Evolutionary conservation across 2,797 vertebrate species (phyloP).

Genomic region (Pangasius mekongensis): DNA sequence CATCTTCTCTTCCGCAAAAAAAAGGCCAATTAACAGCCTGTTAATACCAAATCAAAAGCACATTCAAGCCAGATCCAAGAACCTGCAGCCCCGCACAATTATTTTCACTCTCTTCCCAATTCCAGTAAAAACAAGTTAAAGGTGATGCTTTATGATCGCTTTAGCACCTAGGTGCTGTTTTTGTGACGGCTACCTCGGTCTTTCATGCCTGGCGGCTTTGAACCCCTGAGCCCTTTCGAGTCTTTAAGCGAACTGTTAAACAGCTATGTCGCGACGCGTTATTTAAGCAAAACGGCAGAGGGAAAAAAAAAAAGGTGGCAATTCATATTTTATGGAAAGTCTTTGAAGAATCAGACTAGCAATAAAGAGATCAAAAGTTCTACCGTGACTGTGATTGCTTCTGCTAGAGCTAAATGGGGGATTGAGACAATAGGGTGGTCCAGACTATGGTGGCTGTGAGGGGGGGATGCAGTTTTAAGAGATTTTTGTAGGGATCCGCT

Average conservation of each 20-base stretch:
- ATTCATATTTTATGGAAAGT: constrained; percentile 70
- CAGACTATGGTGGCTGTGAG: constrained; percentile 53
- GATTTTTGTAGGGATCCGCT: constrained; percentile 49
- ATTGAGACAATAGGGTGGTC: constrained; percentile 67
- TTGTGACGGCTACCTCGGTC: constrained; percentile 53
- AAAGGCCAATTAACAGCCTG: constrained; percentile 77
- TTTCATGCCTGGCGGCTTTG: constrained; percentile 63
- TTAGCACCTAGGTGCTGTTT: constrained; percentile 70
- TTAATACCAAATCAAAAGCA: constrained; percentile 74
- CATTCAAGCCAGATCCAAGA: constrained; percentile 60
- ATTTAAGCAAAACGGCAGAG: constrained; percentile 18
- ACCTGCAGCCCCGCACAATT: constrained; percentile 34
- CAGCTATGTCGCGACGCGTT: constrained; percentile 36
- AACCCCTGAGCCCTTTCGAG: constrained; percentile 66
- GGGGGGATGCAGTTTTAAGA: constrained; percentile 14
- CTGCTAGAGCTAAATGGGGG: constrained; percentile 50
- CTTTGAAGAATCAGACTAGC: constrained; percentile 69
- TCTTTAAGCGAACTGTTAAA: constrained; percentile 69
- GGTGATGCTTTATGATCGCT: constrained; percentile 71
- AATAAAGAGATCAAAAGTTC: constrained; percentile 75
- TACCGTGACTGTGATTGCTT: constrained; percentile 47
- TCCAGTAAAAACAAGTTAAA: constrained; percentile 68
- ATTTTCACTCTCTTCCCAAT: constrained; percentile 68
- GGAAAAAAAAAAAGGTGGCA: constrained; percentile 51
- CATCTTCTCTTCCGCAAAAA: constrained; percentile 69